Evolutionary conservation across 2,888 invertebrate species (phyloP).

Genomic region (Taphrorychus bicolor): DNA sequence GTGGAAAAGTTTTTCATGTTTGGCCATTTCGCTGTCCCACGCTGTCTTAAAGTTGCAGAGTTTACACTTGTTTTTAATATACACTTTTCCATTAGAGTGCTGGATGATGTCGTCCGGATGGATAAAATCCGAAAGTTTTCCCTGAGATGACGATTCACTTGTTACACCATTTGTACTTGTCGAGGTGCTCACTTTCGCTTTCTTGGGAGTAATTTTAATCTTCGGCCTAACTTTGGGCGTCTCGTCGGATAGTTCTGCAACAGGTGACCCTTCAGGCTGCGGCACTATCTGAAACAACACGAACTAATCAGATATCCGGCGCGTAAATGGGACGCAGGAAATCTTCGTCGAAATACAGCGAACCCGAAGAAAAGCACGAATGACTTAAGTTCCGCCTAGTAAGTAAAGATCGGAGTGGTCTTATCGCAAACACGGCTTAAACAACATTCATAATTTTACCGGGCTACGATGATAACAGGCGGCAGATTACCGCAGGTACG

Average conservation of each 20-base stretch:
- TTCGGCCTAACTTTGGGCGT: slow-evolving; percentile 31
- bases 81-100: slow-evolving; percentile 59
- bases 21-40: slow-evolving; percentile 66
- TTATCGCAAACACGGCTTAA: slow-evolving; percentile 38
- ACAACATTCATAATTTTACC: slow-evolving; percentile 33
- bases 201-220: slow-evolving; percentile 41
- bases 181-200: slow-evolving; percentile 41
- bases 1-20: slow-evolving; percentile 62
- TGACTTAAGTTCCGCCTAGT: slow-evolving; percentile 45
- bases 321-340: slow-evolving; percentile 20
- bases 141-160: slow-evolving; percentile 15
- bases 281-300: slow-evolving; percentile 46
- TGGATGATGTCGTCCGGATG: slow-evolving; percentile 60
- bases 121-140: slow-evolving; percentile 58
- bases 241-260: slow-evolving; percentile 34
- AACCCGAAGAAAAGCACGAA: slow-evolving; percentile 40
- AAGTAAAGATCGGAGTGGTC: slow-evolving; percentile 50
- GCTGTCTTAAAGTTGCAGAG: slow-evolving; percentile 66
- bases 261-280: background rate
- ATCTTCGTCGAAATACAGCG: slow-evolving; percentile 17
- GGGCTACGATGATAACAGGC: slow-evolving; percentile 24
- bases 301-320: slow-evolving; percentile 15
- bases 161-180: slow-evolving; percentile 40
- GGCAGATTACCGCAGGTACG: slow-evolving; percentile 44
- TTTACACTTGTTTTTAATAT: slow-evolving; percentile 61